These are phyloP conservation scores for Conus ventricosus DNA, from an alignment of 1,140 invertebrate genomes.

Conservation along the genomic window DNA sequence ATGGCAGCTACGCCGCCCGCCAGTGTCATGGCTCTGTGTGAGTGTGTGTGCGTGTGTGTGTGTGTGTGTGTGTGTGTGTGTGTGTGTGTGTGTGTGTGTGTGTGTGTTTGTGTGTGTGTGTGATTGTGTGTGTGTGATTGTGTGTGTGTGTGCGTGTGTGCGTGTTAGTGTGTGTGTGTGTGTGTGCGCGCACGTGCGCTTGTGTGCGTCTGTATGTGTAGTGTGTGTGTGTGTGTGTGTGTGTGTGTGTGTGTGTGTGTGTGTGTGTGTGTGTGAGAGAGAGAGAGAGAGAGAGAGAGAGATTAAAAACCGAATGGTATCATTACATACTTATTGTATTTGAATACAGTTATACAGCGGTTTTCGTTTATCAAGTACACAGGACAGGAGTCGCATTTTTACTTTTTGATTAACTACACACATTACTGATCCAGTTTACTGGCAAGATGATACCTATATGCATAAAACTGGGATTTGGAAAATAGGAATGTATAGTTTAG, in stretches of 20 bases:
- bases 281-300: too few relatives aligned
- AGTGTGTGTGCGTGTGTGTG: neutral
- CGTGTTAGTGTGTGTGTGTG: neutral
- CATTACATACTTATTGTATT: neutral
- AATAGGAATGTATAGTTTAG: too few relatives aligned
- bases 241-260: slow-evolving; percentile 20
- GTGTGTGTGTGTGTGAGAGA: slow-evolving; percentile 23
- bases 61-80: neutral
- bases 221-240: neutral
- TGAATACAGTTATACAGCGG: neutral
- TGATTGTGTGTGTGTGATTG: slow-evolving; percentile 15
- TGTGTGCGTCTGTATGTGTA: neutral
- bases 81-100: neutral
- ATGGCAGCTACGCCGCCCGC: slow-evolving; percentile 41
- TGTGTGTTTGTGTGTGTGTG: neutral
- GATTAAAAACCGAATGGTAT: too few relatives aligned
- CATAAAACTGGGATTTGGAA: too few relatives aligned
- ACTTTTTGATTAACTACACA: too few relatives aligned
- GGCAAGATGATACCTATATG: too few relatives aligned
- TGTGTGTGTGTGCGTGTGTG: neutral
- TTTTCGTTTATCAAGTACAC: neutral
- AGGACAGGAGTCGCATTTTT: neutral
- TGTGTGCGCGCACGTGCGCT: too few relatives aligned
- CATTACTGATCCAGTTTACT: too few relatives aligned
- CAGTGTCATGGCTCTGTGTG: slow-evolving; percentile 51